These are phyloP conservation scores for Catocala nupta DNA, from an alignment of 2,888 invertebrate species.

Conservation along the genomic window DNA sequence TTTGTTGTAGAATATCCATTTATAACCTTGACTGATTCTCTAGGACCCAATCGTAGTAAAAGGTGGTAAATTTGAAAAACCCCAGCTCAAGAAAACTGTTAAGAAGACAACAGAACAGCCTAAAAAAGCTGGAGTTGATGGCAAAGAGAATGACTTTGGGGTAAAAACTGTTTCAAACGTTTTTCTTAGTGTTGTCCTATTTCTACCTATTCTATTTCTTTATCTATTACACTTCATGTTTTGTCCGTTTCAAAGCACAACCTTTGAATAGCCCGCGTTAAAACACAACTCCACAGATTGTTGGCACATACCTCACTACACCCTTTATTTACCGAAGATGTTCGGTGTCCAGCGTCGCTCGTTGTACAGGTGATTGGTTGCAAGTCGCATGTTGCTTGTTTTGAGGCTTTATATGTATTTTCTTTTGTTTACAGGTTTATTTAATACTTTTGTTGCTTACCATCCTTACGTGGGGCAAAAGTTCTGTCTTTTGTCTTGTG, in stretches of 20 bases:
- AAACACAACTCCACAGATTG: slow-evolving; percentile 47
- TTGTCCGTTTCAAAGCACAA: slow-evolving; percentile 52
- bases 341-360: slow-evolving; percentile 53
- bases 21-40: slow-evolving; percentile 72
- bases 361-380: slow-evolving; percentile 53
- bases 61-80: slow-evolving; percentile 83
- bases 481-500: neutral
- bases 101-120: slow-evolving; percentile 77
- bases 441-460: slow-evolving; percentile 28
- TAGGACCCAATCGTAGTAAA: slow-evolving; percentile 82
- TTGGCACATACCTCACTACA: slow-evolving; percentile 44
- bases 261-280: slow-evolving; percentile 34
- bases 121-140: slow-evolving; percentile 69
- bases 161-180: slow-evolving; percentile 70
- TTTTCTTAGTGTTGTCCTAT: slow-evolving; percentile 60
- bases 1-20: slow-evolving; percentile 61
- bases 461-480: neutral
- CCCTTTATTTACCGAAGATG: slow-evolving; percentile 32
- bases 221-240: slow-evolving; percentile 49
- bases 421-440: slow-evolving; percentile 32
- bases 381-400: slow-evolving; percentile 76
- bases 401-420: slow-evolving; percentile 56
- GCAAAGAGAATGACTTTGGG: slow-evolving; percentile 65
- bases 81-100: slow-evolving; percentile 81
- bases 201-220: slow-evolving; percentile 47